Evolutionary conservation across 2,113 vertebrate genomes (phyloP), one percentile per base, ranked within the genome.

Genomic region (Sylvilagus bachmani): DNA sequence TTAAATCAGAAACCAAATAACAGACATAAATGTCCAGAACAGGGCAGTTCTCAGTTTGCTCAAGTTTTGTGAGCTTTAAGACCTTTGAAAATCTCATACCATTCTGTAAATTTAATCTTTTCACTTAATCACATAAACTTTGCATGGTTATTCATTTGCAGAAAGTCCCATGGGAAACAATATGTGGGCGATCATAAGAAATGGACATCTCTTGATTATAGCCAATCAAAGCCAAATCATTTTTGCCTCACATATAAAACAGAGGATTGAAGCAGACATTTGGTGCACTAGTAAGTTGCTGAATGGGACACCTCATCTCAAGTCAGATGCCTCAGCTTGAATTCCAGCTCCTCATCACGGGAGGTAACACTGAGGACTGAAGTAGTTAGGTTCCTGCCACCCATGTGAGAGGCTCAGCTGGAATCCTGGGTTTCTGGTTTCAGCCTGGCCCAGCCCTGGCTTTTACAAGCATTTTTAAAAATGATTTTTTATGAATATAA

Each of bases 31-130:
- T 96, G 69, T 7, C 86, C 93, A 89, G 83, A 66, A 94, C 38
- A 97, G 89, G 79, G 53, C 88, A 95, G 90, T 95, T 94, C 78
- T 95, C 86, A 93, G 77, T 96, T 96, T 96, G 88, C 74, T 91
- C 67, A 93, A 93, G 78, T 92, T 94, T 79, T 83, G 11, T 75
- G 79, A 96, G 95, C 49, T 95, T 95, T 95, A 97, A 95, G 77
- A 95, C 17, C 10, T 88, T 64, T 93, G 61, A 95, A 95, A 95
- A 96, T 95, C 94, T 71, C 55, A 69, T 89, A 92, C 55, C 10
- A 38, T 93, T 86, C 85, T 86, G 27, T 73, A 89, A 75, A 85
- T 92, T 78, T 74, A 87, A 29, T 92, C 29, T 19, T 95, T 95
- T 90, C 31, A 71, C 49, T 97, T 92, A 95, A 94, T 94, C 80